Evolutionary conservation across 1,140 invertebrate species (phyloP).

Genomic region (Melitaea cinxia): DNA sequence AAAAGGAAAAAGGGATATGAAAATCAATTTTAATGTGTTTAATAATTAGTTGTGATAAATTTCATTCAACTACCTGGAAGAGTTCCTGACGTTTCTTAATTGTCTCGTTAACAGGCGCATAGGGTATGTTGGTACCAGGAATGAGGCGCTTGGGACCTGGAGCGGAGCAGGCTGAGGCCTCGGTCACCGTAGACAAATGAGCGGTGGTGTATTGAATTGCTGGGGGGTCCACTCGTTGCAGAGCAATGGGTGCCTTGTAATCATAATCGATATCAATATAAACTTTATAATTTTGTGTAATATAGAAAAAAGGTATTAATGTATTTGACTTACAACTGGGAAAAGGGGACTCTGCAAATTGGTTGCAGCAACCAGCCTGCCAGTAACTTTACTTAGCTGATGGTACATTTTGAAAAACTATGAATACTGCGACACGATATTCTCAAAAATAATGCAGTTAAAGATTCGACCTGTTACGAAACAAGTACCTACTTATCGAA

Average conservation of each 20-base stretch:
- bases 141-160: slow-evolving; percentile 53
- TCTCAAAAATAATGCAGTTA: slow-evolving; percentile 12
- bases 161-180: slow-evolving; percentile 52
- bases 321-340: slow-evolving; percentile 65
- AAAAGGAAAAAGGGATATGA: no score
- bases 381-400: slow-evolving; percentile 65
- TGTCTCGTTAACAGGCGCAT: slow-evolving; percentile 53
- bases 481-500: slow-evolving; percentile 70
- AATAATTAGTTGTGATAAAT: no score
- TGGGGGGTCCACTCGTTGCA: slow-evolving; percentile 73
- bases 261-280: neutral
- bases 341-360: slow-evolving; percentile 69
- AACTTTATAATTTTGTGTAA: neutral
- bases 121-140: slow-evolving; percentile 70
- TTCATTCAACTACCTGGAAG: slow-evolving; percentile 59
- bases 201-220: slow-evolving; percentile 64
- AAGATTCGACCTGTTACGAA: slow-evolving; percentile 68
- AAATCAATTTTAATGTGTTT: no score
- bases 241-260: slow-evolving; percentile 65
- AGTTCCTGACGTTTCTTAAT: slow-evolving; percentile 58
- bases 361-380: slow-evolving; percentile 63
- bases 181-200: slow-evolving; percentile 65
- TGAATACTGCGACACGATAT: slow-evolving; percentile 14
- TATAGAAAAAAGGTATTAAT: neutral
- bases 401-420: slow-evolving; percentile 65